These are phyloP conservation scores for Aythya baeri DNA, from an alignment of 2,113 vertebrate species.

Conservation along the genomic window DNA sequence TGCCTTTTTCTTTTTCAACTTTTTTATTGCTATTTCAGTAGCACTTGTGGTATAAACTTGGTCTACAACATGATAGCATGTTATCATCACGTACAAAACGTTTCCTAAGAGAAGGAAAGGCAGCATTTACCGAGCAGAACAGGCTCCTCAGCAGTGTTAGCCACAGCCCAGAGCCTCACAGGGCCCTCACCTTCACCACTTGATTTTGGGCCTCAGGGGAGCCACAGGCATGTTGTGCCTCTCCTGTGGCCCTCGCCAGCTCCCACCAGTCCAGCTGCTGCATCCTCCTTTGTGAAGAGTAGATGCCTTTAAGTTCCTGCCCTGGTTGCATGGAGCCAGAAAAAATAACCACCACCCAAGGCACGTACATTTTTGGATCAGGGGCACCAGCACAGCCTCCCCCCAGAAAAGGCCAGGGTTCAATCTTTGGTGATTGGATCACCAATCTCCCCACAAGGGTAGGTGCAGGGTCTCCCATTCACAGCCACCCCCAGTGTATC, in stretches of 20 bases:
- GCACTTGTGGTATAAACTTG: rapidly evolving
- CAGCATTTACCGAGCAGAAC: background rate
- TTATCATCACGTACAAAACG: rapidly evolving
- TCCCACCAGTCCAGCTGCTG: background rate
- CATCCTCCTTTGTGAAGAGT: background rate
- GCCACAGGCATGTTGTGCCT: background rate
- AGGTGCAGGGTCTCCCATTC: rapidly evolving
- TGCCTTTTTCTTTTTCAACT: background rate
- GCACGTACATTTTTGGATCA: background rate
- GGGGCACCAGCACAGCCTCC: background rate
- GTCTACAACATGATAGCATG: rapidly evolving
- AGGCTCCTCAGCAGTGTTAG: background rate
- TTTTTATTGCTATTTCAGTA: background rate
- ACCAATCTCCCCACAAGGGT: rapidly evolving
- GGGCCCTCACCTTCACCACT: background rate
- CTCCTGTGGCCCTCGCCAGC: background rate
- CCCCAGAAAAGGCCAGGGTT: background rate
- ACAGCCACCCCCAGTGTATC: too few species aligned
- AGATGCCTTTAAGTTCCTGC: background rate
- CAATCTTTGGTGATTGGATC: too few species aligned
- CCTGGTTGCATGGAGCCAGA: background rate
- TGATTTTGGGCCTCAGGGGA: background rate
- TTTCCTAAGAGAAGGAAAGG: background rate
- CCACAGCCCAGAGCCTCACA: background rate
- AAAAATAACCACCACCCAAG: background rate